Base-by-base conservation (phyloP, 1,140 invertebrate species). In the Drosophila bocqueti region DNA sequence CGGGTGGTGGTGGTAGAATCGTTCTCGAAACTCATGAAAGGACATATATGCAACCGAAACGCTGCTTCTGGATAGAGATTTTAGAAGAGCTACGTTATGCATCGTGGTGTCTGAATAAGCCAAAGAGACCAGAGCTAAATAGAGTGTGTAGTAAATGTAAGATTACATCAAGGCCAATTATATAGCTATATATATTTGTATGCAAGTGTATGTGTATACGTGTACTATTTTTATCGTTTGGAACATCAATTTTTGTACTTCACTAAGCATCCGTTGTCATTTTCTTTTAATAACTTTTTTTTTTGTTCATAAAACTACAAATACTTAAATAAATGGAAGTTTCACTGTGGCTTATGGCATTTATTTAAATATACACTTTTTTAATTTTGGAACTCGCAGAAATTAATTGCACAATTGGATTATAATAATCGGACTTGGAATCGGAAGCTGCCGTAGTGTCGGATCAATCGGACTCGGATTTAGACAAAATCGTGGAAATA, bases 1-100 rank as follows among this genome's bases (percentile, higher is more conserved):
- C 72, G 31, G 49, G n/a, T 18, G 50, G 63, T 34, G 49, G n/a
- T 18, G 50, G 63, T 34, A 55, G n/a, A 18, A 45, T 7, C 6
- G 10, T 50, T 5, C 8, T 13, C 0, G 62, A 61, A 24, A 46
- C 54, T n/a, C 16, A 46, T 16, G 40, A 72, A 58, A 55, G 49
- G 26, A 47, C 18, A 10, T 86, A 83, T 66, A 26, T 57, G 26
- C 61, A 62, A 21, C 79, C 73, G 5, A 18, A 96, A 90, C 96
- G 97, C 92, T 97, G 97, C 3, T 90, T 97, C 10, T 97, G 97
- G 93, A 95, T 96, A 13, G 90, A 91, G 81, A 79, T 92, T 49
- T 60, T 96, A 24, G 96, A 98, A 93, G 98, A 99, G 93, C 93
- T 99, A 43, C 94, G 97, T 26, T 98, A 98, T 93, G 98, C 98